These are phyloP conservation scores for Chrysopilus asiliformis DNA, from an alignment of 2,888 invertebrate species.

Conservation along the genomic window DNA sequence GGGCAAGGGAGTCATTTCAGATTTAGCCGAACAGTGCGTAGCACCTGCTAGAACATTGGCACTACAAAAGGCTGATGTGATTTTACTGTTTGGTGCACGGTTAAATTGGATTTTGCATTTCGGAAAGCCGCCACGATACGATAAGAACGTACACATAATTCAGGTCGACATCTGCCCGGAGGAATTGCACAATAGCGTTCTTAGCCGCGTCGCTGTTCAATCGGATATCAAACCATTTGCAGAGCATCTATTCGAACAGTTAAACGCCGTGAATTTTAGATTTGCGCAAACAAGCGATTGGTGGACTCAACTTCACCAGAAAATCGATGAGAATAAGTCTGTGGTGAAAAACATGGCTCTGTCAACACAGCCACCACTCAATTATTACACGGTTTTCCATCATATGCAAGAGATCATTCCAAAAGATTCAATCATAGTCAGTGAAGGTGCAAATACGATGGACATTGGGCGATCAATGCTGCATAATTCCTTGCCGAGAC, in stretches of 20 bases:
- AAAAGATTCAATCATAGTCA: conserved; percentile 77
- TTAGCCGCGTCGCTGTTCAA: conserved; percentile 64
- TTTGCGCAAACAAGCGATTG: conserved; percentile 47
- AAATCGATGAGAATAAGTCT: conserved; percentile 58
- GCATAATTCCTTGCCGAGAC: conserved; percentile 69
- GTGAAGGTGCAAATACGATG: conserved; percentile 98
- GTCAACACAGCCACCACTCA: conserved; percentile 64
- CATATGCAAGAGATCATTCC: conserved; percentile 65
- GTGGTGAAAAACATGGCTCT: conserved; percentile 53
- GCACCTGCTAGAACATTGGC: conserved; percentile 77
- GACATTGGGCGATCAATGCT: conserved; percentile 88
- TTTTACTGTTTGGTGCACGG: conserved; percentile 78
- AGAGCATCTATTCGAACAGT: conserved; percentile 44
- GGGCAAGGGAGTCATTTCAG: conserved; percentile 74
- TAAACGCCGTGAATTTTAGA: conserved; percentile 45
- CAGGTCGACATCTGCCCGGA: conserved; percentile 83
- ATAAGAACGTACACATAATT: conserved; percentile 71
- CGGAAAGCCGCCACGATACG: conserved; percentile 76
- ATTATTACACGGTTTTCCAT: conserved; percentile 88
- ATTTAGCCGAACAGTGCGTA: conserved; percentile 58
- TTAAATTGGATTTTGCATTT: conserved; percentile 98
- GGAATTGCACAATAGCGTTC: conserved; percentile 83
- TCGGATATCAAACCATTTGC: conserved; percentile 70
- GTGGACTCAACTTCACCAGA: conserved; percentile 61
- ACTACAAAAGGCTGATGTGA: conserved; percentile 74